These are phyloP conservation scores for Aepyceros melampus DNA, from an alignment of 2,113 vertebrate species.

Conservation along the genomic window DNA sequence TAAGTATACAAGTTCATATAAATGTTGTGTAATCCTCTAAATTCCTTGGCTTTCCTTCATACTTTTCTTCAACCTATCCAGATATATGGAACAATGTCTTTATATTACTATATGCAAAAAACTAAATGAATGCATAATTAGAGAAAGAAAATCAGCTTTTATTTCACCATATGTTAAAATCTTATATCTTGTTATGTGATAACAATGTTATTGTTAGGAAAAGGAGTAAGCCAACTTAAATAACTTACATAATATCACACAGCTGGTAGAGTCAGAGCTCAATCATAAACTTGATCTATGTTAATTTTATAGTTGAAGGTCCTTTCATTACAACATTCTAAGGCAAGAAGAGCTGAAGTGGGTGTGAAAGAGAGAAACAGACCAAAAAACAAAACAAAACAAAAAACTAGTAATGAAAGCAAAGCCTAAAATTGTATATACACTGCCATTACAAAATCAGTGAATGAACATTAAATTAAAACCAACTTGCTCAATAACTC, in stretches of 20 bases:
- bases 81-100: neutral
- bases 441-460: neutral
- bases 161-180: neutral
- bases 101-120: neutral
- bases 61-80: neutral
- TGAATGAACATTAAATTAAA: neutral
- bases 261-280: neutral
- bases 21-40: neutral
- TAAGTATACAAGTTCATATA: neutral
- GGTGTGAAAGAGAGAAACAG: neutral
- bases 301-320: neutral
- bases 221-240: neutral
- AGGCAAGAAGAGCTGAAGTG: neutral
- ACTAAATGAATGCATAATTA: neutral
- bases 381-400: neutral
- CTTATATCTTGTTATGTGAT: neutral
- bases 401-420: neutral
- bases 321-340: too few relatives aligned
- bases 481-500: neutral
- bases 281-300: neutral
- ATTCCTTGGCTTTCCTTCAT: neutral
- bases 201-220: neutral
- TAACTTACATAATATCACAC: neutral
- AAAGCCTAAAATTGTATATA: neutral
- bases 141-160: neutral